Base-by-base conservation (phyloP, 2,797 vertebrate species). In the Agapornis canus region DNA sequence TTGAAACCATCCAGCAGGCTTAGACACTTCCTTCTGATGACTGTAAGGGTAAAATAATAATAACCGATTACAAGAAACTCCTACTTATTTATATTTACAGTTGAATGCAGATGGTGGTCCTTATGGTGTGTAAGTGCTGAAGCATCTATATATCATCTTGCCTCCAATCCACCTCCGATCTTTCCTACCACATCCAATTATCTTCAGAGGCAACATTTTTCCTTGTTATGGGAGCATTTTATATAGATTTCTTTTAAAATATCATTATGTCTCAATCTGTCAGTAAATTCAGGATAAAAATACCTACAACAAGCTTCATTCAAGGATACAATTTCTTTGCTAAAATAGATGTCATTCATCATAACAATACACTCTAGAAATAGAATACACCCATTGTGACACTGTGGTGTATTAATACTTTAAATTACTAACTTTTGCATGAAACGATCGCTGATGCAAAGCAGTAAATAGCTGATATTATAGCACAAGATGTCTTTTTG, bases 401-500 rank as follows among this genome's bases (percentile, higher is more conserved):
- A 85, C 70, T 90, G 45, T 75, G 23, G 69, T 86, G 32, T 83
- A 71, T 95, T 95, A 20, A 25, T 75, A 94, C 79, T n/a, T 90
- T 94, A 93, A 96, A 94, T 97, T 94, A 87, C 66, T 94, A 86
- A 56, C 70, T 97, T 95, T 96, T 89, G 60, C 87, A 84, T 92
- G 93, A 78, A 94, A 78, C 56, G 52, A 92, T 91, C 88, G 78
- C 89, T 82, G 63, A 95, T 32, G 77, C 82, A 89, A 94, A 96
- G 87, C 77, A 59, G 84, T 87, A 98, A 95, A 96, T 88, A 92
- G 82, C 71, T 95, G 88, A 94, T 92, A 94, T 92, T 85, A 90
- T 92, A 90, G 37, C 22, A 94, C 32, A 96, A 94, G 61, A 49
- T n/a, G 59, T 79, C 48, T 77, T 94, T 90, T 92, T 90, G 47